Conservation (phyloP, 1,140 invertebrate genomes). For the Camponotus floridanus region DNA sequence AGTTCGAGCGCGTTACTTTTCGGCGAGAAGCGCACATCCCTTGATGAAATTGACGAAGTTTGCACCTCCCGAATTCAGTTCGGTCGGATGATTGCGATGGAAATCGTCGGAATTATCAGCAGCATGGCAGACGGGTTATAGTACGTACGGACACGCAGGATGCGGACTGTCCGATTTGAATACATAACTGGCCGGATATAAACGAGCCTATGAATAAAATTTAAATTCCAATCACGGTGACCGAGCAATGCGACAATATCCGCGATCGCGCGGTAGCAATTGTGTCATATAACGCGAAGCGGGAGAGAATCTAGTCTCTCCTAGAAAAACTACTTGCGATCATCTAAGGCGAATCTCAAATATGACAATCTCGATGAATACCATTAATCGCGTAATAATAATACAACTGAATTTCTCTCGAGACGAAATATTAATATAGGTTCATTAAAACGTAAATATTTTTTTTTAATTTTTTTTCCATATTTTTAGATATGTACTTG, state of each 20-base stretch:
- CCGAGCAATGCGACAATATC: slow-evolving; percentile 80
- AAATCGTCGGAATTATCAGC: slow-evolving; percentile 76
- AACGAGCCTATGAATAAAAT: slow-evolving; percentile 83
- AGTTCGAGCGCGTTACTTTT: slow-evolving; percentile 51
- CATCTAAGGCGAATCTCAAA: slow-evolving; percentile 4
- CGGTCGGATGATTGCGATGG: slow-evolving; percentile 63
- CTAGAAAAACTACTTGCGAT: not conserved
- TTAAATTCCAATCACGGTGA: slow-evolving; percentile 81
- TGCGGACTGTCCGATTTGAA: slow-evolving; percentile 79
- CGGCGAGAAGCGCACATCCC: not conserved
- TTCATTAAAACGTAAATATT: not conserved
- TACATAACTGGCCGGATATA: slow-evolving; percentile 82
- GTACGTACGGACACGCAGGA: slow-evolving; percentile 58
- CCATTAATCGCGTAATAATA: no score
- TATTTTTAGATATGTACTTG: not conserved
- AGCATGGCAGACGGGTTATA: slow-evolving; percentile 41
- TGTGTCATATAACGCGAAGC: slow-evolving; percentile 58
- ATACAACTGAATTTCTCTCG: no score
- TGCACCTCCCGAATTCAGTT: slow-evolving; percentile 56
- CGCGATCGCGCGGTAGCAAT: slow-evolving; percentile 66
- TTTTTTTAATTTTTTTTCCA: not conserved
- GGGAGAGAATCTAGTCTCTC: not conserved
- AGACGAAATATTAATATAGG: not conserved
- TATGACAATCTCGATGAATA: not conserved
- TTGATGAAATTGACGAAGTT: slow-evolving; percentile 65